Evolutionary conservation across 2,888 invertebrate species (phyloP), one percentile per base, ranked within the genome.

Genomic region (Netelia virgata): DNA sequence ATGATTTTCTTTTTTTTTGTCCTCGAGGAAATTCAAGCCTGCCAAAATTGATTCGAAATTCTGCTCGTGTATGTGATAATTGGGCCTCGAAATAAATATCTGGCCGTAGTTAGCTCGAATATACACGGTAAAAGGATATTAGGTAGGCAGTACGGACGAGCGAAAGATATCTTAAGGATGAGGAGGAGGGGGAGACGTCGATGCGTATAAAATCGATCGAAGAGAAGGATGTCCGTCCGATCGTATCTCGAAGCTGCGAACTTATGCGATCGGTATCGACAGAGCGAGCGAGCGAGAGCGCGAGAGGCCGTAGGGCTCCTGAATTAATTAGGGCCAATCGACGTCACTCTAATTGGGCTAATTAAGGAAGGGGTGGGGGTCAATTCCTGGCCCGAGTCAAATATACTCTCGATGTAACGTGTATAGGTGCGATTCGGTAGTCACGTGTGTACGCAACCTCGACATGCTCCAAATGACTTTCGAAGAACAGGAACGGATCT

Each of bases 341-440:
- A 86, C 90, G 90, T 89, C 89, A 88, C 89, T 90, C 87, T 90
- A 91, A 91, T 91, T 91, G 91, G 89, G 84, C 88, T 90, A 91
- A 91, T 90, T 91, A 91, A 91, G 88, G 87, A 83, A 88, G 69
- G 47, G 63, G 57, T 63, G 72, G 70, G 10, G 36, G 64, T 47
- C 70, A 55, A 69, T 63, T 66, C 68, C 70, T 14, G 53, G 47
- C 61, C 18, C 50, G 23, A 78, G 36, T 50, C 28, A 57, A 28
- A 43, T 23, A 43, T 23, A 43, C 43, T 43, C 61, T 73, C n/a
- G 50, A 16, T 14, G 57, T 59, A 9, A 50, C 73, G 43, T 69
- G 55, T 55, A 28, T 69, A 75, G 85, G 85, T 86, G 84, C 86
- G 86, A 87, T 82, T 88, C 86, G 86, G 81, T 88, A 85, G 61